phyloP scores from a whole-genome alignment of 2,113 vertebrate genomes.

The Arizona elegans region DNA sequence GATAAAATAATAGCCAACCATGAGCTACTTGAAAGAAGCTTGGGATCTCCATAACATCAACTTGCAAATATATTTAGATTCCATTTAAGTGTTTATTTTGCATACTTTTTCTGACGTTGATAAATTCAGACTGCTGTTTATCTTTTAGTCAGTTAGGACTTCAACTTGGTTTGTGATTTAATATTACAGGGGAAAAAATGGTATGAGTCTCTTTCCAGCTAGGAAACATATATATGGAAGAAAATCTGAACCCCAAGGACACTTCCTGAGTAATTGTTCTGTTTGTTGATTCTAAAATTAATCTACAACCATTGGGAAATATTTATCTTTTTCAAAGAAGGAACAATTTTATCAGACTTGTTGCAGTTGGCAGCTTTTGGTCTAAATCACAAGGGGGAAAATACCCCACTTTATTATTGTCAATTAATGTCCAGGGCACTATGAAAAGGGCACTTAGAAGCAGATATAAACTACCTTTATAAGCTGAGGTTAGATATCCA shows the following conservation, averaged over 20 bases:
- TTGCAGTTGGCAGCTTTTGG: neutral
- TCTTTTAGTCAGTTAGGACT: neutral
- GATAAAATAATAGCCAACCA: neutral
- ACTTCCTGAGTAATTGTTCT: neutral
- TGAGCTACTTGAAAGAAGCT: neutral
- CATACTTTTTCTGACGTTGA: neutral
- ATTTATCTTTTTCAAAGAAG: neutral
- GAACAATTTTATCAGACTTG: neutral
- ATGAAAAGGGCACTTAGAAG: neutral
- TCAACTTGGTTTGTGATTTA: neutral
- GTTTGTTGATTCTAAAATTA: neutral
- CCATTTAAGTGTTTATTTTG: no score
- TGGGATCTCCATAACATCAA: neutral
- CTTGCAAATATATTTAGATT: neutral
- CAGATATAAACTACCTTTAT: neutral
- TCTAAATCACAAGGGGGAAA: neutral
- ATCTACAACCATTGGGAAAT: neutral
- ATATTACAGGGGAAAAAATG: neutral
- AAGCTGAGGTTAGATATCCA: neutral
- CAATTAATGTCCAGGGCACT: neutral
- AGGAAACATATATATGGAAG: neutral
- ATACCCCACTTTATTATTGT: neutral
- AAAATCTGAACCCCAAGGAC: no score
- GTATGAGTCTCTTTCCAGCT: neutral
- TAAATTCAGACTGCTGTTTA: neutral